These are phyloP conservation scores for Tiaroga cobitis DNA, from an alignment of 2,797 vertebrate species.

Conservation along the genomic window DNA sequence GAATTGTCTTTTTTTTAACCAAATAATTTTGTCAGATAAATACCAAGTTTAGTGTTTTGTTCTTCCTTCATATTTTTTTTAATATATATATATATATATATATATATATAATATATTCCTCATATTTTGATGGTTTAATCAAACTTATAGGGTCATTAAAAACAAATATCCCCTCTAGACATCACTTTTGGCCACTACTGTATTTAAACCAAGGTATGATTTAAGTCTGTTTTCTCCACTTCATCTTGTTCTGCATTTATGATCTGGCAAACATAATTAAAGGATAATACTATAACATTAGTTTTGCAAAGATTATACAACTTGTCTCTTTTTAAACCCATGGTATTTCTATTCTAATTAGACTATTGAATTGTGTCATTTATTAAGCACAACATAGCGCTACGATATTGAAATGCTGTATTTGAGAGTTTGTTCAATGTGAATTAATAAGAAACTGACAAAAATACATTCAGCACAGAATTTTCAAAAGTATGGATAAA, in stretches of 20 bases:
- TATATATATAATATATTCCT: background rate
- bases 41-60: no score
- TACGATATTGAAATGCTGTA: slow-evolving; percentile 8
- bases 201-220: background rate
- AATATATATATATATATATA: no score
- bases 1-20: no score
- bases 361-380: background rate
- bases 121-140: background rate
- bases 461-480: slow-evolving; percentile 2
- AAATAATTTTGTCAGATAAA: no score
- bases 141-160: background rate
- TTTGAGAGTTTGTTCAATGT: slow-evolving; percentile 17
- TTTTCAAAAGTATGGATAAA: background rate
- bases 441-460: slow-evolving; percentile 11
- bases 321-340: no score
- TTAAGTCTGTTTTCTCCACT: background rate
- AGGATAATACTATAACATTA: background rate
- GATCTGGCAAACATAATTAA: background rate
- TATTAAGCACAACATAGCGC: background rate
- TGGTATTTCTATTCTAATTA: background rate
- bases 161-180: background rate
- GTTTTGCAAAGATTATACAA: background rate
- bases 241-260: background rate
- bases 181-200: background rate
- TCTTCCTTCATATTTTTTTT: no score